phyloP scores from a whole-genome alignment of 1,140 invertebrate species.

The Plodia interpunctella region DNA sequence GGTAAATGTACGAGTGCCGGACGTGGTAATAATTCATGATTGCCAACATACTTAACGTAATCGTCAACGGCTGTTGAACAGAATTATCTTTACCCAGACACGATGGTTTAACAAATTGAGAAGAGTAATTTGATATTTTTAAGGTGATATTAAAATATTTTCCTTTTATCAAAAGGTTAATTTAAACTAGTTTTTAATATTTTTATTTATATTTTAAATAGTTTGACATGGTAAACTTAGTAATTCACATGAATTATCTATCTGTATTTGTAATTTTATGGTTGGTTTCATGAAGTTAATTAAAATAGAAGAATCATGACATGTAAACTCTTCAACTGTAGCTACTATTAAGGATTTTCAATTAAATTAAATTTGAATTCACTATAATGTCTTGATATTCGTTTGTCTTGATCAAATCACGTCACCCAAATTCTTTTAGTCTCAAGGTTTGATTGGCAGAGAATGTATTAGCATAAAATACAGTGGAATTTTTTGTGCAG shows the following conservation, averaged over 20 bases:
- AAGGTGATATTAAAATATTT: no score
- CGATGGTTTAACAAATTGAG: constrained; percentile 33
- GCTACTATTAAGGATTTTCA: not conserved
- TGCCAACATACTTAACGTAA: constrained; percentile 58
- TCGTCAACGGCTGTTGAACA: constrained; percentile 41
- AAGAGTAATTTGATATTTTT: constrained; percentile 21
- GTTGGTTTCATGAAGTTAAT: constrained; percentile 8
- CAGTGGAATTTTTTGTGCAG: not conserved
- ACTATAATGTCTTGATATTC: not conserved
- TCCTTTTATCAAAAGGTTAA: no score
- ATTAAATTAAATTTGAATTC: not conserved
- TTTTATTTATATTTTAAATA: not conserved
- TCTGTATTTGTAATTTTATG: not conserved
- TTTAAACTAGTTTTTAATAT: no score
- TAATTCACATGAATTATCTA: no score
- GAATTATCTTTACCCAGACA: constrained; percentile 59
- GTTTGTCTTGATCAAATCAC: not conserved
- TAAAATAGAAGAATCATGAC: no score
- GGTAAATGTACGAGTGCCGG: constrained; percentile 59
- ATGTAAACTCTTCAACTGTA: no score
- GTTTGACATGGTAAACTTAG: no score
- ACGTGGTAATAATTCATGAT: constrained; percentile 66
- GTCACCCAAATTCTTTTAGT: not conserved
- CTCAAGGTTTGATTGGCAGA: not conserved
- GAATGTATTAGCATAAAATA: not conserved